Percentiles rank a stretch among this genome's conserved stretches.
Conservation (phyloP, 1,140 invertebrate species). For the Colletes latitarsis region DNA sequence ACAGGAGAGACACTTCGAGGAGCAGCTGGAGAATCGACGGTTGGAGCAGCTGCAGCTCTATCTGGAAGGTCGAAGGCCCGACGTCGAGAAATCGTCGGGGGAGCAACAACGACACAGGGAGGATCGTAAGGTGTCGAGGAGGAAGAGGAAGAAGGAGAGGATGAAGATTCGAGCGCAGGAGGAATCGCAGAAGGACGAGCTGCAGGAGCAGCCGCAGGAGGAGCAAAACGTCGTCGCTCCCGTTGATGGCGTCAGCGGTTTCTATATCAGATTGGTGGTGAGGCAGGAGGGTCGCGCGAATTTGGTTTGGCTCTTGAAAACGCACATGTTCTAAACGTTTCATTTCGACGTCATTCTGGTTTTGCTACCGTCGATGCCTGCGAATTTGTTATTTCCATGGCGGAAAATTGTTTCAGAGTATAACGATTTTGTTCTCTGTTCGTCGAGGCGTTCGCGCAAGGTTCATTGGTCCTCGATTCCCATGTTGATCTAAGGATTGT, state of each 20-base stretch:
- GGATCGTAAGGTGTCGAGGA: not conserved
- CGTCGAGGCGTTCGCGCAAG: no score
- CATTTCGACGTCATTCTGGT: not conserved
- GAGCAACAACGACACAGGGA: conserved; percentile 13
- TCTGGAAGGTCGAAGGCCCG: conserved; percentile 21
- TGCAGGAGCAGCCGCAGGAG: conserved; percentile 24
- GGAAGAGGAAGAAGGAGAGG: conserved; percentile 15
- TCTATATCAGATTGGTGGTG: conserved; percentile 77
- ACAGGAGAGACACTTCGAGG: not conserved
- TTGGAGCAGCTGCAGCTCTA: conserved; percentile 7
- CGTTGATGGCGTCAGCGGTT: conserved; percentile 59
- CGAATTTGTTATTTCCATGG: not conserved
- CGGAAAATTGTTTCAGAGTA: conserved; percentile 10
- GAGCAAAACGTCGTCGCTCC: conserved; percentile 18
- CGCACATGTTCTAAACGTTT: conserved; percentile 75
- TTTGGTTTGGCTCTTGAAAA: conserved; percentile 78
- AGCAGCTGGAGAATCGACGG: not conserved
- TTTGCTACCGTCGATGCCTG: not conserved
- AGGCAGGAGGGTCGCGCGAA: conserved; percentile 74
- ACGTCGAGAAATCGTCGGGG: not conserved
- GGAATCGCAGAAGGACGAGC: conserved; percentile 32
- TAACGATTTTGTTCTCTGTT: not conserved
- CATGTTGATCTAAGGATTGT: not conserved
- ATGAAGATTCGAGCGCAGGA: conserved; percentile 13
- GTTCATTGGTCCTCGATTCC: not conserved